Conservation (phyloP, 2,797 vertebrate species). For the Oreonectes daqikongensis region DNA sequence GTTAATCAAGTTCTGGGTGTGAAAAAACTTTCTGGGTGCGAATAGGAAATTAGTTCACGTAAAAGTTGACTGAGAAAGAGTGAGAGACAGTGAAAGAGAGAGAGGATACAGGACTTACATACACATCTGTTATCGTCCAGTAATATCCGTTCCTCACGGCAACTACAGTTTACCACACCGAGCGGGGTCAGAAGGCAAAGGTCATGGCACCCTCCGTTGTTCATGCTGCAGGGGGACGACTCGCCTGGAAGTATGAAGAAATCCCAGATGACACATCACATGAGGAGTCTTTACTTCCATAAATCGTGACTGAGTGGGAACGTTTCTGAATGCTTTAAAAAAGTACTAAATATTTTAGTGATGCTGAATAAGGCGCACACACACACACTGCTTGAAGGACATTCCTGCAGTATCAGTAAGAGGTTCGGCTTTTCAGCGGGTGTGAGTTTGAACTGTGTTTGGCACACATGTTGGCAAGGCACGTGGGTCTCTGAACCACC, state of each 20-base stretch:
- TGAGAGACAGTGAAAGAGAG: slow-evolving; percentile 17
- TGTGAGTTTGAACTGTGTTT: slow-evolving; percentile 54
- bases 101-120: slow-evolving; percentile 85
- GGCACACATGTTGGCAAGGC: slow-evolving; percentile 40
- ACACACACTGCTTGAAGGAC: slow-evolving; percentile 29
- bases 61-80: background rate
- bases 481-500: slow-evolving; percentile 30
- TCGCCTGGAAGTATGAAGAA: slow-evolving; percentile 78
- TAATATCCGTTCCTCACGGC: slow-evolving; percentile 89
- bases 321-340: background rate
- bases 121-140: slow-evolving; percentile 97
- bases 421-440: slow-evolving; percentile 33
- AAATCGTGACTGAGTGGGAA: background rate
- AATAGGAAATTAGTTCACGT: no score
- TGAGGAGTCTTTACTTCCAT: background rate
- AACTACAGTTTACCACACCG: slow-evolving; percentile 91
- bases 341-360: background rate
- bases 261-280: slow-evolving; percentile 7
- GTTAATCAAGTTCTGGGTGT: no score
- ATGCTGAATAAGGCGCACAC: background rate
- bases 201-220: slow-evolving; percentile 96
- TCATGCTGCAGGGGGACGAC: slow-evolving; percentile 86
- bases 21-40: no score
- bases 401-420: slow-evolving; percentile 28
- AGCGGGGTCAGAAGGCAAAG: slow-evolving; percentile 90